These are phyloP conservation scores for Salarias fasciatus DNA, from an alignment of 2,797 vertebrate species.

Conservation along the genomic window DNA sequence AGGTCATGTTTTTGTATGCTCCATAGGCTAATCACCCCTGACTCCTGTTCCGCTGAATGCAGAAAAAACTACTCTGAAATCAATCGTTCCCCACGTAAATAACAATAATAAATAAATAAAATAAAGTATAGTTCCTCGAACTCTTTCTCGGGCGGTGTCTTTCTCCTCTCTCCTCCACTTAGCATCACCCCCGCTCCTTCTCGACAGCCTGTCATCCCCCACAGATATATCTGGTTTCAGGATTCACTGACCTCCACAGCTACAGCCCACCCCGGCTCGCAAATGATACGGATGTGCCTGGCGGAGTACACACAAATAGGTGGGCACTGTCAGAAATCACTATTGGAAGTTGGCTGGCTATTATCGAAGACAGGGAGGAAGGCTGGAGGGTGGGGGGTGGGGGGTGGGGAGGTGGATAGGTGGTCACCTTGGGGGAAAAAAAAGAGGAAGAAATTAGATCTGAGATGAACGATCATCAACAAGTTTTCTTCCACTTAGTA, in stretches of 20 bases:
- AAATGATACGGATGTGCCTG: constrained; percentile 60
- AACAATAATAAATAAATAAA: too few relatives aligned
- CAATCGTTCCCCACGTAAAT: too few relatives aligned
- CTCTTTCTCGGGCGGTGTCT: constrained; percentile 10
- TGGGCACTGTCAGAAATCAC: constrained; percentile 38
- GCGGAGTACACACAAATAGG: constrained; percentile 55
- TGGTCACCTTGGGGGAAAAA: constrained; percentile 49
- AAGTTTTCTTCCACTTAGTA: constrained; percentile 7
- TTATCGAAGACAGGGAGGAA: constrained; percentile 21
- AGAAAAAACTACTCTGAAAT: too few relatives aligned
- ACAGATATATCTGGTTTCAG: constrained; percentile 51
- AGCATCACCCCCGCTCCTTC: constrained; percentile 14
- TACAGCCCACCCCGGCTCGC: constrained; percentile 40
- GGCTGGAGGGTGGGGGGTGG: too few relatives aligned
- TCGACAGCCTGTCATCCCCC: constrained; percentile 37
- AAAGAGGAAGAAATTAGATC: too few relatives aligned
- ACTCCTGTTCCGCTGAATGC: too few relatives aligned
- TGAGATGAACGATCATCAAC: too few relatives aligned
- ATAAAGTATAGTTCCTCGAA: not conserved
- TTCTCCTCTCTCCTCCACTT: constrained; percentile 17
- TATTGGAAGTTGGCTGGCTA: constrained; percentile 37
- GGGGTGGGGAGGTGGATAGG: not conserved
- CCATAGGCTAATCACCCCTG: too few relatives aligned
- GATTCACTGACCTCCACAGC: constrained; percentile 64
- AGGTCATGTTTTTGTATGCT: too few relatives aligned